Percentiles rank a stretch among this genome's conserved stretches.
phyloP scores from a whole-genome alignment of 2,113 vertebrate species.

The Rhinoptilus africanus region DNA sequence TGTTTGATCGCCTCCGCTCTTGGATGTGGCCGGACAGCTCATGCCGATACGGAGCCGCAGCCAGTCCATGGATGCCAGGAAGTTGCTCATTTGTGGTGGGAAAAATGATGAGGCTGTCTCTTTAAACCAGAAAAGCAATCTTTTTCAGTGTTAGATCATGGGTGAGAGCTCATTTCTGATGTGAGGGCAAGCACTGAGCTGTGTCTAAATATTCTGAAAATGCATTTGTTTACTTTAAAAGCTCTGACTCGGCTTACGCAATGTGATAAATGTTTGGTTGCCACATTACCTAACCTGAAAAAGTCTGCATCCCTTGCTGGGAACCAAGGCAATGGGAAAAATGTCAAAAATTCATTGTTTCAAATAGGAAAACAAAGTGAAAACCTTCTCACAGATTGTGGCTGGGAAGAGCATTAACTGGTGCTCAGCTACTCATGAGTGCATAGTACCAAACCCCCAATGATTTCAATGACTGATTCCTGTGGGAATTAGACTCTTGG shows the following conservation, averaged over 20 bases:
- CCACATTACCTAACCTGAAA: not conserved
- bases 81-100: rapidly evolving
- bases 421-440: not conserved
- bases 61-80: not conserved
- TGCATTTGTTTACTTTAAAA: not conserved
- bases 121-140: not conserved
- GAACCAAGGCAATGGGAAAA: not conserved
- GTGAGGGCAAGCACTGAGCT: not conserved
- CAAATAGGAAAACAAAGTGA: not conserved
- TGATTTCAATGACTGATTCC: not conserved
- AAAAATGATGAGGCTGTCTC: not conserved
- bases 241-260: rapidly evolving
- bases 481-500: not conserved
- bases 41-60: rapidly evolving
- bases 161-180: not conserved
- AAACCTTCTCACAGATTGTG: not conserved
- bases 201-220: not conserved
- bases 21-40: not conserved
- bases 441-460: not conserved
- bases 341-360: not conserved
- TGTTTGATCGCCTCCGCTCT: not conserved
- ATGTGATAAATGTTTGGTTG: not conserved
- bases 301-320: not conserved
- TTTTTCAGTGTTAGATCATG: not conserved
- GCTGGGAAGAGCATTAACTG: not conserved